Evolutionary conservation across 2,797 vertebrate species (phyloP).

Genomic region (Mionectes olivaceus): DNA sequence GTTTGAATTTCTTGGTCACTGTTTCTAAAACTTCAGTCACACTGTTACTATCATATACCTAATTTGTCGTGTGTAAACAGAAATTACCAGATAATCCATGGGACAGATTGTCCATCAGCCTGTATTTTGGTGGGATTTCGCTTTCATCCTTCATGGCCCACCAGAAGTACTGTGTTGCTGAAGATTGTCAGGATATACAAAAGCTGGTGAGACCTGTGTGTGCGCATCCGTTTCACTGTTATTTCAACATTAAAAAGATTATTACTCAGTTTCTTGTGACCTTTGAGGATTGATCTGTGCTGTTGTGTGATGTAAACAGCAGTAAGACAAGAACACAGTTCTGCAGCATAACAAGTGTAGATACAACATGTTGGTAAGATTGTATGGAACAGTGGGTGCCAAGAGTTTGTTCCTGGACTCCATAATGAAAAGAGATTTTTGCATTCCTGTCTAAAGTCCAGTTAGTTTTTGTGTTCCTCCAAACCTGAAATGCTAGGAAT

Average conservation of each 20-base stretch:
- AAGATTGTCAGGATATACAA: conserved; percentile 45
- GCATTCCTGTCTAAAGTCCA: not conserved
- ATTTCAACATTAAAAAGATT: not conserved
- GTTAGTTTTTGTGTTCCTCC: not conserved
- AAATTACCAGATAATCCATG: conserved; percentile 80
- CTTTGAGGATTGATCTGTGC: not conserved
- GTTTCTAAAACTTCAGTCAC: not conserved
- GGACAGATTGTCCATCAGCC: conserved; percentile 76
- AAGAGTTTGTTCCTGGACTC: not conserved
- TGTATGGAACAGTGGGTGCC: not conserved
- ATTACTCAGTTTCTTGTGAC: not conserved
- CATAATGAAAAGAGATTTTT: not conserved
- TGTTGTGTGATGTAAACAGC: not conserved
- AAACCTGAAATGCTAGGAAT: not conserved
- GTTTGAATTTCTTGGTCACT: not conserved
- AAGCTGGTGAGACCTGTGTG: conserved; percentile 63
- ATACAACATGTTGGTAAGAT: rapidly evolving
- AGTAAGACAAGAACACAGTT: not conserved
- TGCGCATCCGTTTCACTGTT: not conserved
- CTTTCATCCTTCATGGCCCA: conserved; percentile 87
- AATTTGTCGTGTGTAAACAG: conserved; percentile 71
- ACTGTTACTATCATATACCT: not conserved
- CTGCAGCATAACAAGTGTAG: not conserved
- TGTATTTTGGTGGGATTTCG: conserved; percentile 85
- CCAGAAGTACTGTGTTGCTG: conserved; percentile 78